Evolutionary conservation across 2,888 invertebrate species (phyloP).

Genomic region (Glaucopsyche alexis): DNA sequence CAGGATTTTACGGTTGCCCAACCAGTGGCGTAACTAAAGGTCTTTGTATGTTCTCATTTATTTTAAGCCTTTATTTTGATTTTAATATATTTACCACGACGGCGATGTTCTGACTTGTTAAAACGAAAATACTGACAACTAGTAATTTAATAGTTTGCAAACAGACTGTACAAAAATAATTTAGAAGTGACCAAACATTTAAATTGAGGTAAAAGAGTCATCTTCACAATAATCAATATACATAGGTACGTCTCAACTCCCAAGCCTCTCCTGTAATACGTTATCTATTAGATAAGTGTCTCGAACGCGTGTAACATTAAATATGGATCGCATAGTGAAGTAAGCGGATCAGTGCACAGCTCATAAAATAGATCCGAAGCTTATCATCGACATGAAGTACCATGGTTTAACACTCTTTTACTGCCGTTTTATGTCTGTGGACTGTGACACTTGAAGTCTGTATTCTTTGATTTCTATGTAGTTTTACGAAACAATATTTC

Average conservation of each 20-base stretch:
- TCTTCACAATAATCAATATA: too few relatives aligned
- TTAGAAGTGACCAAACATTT: too few relatives aligned
- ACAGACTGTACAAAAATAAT: too few relatives aligned
- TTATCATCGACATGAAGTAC: not conserved
- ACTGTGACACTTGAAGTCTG: not conserved
- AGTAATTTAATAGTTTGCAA: too few relatives aligned
- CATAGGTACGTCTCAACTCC: too few relatives aligned
- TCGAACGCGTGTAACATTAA: not conserved
- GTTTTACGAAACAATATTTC: not conserved
- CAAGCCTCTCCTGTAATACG: not conserved
- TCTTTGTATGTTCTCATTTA: not conserved
- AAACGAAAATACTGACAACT: too few relatives aligned
- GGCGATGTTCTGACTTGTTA: too few relatives aligned
- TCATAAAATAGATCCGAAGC: not conserved
- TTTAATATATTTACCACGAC: not conserved
- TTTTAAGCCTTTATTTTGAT: not conserved
- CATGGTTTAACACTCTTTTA: not conserved
- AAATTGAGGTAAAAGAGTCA: too few relatives aligned
- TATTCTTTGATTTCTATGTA: not conserved
- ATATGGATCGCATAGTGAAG: not conserved
- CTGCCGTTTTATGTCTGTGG: not conserved
- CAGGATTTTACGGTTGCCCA: conserved; percentile 39
- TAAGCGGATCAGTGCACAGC: not conserved
- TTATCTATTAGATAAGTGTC: not conserved
- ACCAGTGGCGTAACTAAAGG: conserved; percentile 17